Evolutionary conservation across 2,888 invertebrate species (phyloP).

Genomic region (Neoascia interrupta): DNA sequence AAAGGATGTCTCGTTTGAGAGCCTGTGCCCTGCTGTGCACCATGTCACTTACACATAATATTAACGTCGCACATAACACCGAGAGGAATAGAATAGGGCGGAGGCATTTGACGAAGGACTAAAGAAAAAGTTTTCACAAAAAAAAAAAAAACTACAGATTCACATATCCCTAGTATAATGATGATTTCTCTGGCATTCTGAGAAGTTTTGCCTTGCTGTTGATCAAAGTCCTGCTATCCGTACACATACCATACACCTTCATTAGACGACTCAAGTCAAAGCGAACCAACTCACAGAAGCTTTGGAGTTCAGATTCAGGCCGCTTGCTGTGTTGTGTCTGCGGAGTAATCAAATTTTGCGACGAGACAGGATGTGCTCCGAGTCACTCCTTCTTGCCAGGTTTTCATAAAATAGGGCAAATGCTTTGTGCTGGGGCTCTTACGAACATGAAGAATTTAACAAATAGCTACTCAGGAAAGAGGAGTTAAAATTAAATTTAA

Average conservation of each 20-base stretch:
- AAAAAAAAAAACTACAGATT: slow-evolving; percentile 40
- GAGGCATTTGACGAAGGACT: slow-evolving; percentile 38
- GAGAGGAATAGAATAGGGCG: slow-evolving; percentile 39
- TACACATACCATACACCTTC: slow-evolving; percentile 41
- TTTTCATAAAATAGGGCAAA: not conserved
- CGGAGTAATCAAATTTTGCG: slow-evolving; percentile 64
- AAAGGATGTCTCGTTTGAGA: slow-evolving; percentile 45
- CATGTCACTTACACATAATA: slow-evolving; percentile 52
- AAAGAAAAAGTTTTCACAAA: slow-evolving; percentile 44
- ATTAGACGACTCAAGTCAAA: slow-evolving; percentile 27
- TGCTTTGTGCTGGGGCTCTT: not conserved
- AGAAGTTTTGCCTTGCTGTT: slow-evolving; percentile 41
- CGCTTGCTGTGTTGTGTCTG: slow-evolving; percentile 48
- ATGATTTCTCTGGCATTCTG: slow-evolving; percentile 23
- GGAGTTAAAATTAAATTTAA: no score
- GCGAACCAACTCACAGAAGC: slow-evolving; percentile 12
- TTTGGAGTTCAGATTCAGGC: slow-evolving; percentile 16
- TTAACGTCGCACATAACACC: slow-evolving; percentile 32
- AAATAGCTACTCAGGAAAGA: no score
- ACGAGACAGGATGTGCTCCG: slow-evolving; percentile 60
- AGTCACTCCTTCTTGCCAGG: no score
- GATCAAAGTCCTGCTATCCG: slow-evolving; percentile 55
- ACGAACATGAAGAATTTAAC: no score
- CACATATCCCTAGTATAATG: slow-evolving; percentile 23
- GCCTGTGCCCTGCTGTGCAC: slow-evolving; percentile 26